phyloP scores from a whole-genome alignment of 92 coral and sea anemone species.

The Porites lobata region DNA sequence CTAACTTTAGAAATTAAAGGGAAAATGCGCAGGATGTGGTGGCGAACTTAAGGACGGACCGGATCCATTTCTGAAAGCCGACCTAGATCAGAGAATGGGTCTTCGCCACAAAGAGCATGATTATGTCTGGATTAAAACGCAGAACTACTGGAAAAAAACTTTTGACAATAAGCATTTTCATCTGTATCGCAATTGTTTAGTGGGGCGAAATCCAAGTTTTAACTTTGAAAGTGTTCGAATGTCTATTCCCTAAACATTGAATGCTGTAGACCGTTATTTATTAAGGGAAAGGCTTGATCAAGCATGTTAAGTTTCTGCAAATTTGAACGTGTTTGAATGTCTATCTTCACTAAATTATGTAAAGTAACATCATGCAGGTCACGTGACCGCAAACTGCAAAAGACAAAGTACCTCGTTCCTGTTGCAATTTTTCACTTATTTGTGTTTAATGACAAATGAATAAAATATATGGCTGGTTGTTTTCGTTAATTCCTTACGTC shows the following conservation, averaged over 20 bases:
- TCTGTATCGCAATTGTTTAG: conserved; percentile 52
- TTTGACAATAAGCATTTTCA: conserved; percentile 76
- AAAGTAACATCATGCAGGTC: too few relatives aligned
- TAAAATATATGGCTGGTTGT: too few relatives aligned
- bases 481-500: too few relatives aligned
- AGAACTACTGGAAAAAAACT: conserved; percentile 63
- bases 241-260: not conserved
- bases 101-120: conserved; percentile 75
- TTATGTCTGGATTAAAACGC: conserved; percentile 49
- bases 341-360: too few relatives aligned
- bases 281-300: too few relatives aligned
- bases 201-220: conserved; percentile 55
- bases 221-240: conserved; percentile 22
- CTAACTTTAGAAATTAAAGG: conserved; percentile 64
- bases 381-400: too few relatives aligned
- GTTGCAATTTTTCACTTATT: too few relatives aligned
- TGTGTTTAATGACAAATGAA: too few relatives aligned
- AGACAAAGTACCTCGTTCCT: too few relatives aligned
- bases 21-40: conserved; percentile 72
- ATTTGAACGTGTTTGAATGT: not conserved
- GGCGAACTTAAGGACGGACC: conserved; percentile 57
- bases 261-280: too few relatives aligned
- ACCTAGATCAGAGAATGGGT: conserved; percentile 38
- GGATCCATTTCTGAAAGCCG: conserved; percentile 31
- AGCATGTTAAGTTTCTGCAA: not conserved